These are phyloP conservation scores for Petrocephalus schoutedeni DNA, from an alignment of 2,797 vertebrate species.

Conservation along the genomic window DNA sequence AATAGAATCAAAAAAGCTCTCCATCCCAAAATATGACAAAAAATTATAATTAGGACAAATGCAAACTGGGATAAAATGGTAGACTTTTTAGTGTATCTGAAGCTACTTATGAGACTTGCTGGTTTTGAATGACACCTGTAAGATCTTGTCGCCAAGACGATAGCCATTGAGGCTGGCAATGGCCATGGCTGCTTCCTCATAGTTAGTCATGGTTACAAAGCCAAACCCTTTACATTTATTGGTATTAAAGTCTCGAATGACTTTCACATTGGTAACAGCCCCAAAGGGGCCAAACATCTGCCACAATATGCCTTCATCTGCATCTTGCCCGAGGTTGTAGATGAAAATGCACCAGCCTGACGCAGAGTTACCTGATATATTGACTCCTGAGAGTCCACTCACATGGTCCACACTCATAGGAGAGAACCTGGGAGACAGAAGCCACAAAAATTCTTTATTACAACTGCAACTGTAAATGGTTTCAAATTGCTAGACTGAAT, in stretches of 20 bases:
- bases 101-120: conserved; percentile 98
- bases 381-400: conserved; percentile 83
- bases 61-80: conserved; percentile 75
- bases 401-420: conserved; percentile 98
- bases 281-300: conserved; percentile 99
- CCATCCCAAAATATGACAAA: conserved; percentile 70
- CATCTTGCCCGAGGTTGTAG: conserved; percentile 97
- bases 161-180: conserved; percentile 98
- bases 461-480: background rate
- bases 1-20: conserved; percentile 40
- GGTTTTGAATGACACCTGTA: conserved; percentile 99
- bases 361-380: conserved; percentile 78
- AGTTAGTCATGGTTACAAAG: conserved; percentile 99
- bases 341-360: conserved; percentile 99
- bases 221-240: conserved; percentile 99
- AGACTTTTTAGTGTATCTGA: conserved; percentile 38
- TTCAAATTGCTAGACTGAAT: background rate
- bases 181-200: conserved; percentile 99
- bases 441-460: background rate
- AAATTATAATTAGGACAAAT: conserved; percentile 61
- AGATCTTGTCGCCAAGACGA: conserved; percentile 96
- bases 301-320: conserved; percentile 97
- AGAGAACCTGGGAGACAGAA: conserved; percentile 76
- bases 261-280: conserved; percentile 97
- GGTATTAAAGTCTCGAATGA: conserved; percentile 99